Evolutionary conservation across 2,113 vertebrate species (phyloP).

Genomic region (Tragelaphus imberbis): DNA sequence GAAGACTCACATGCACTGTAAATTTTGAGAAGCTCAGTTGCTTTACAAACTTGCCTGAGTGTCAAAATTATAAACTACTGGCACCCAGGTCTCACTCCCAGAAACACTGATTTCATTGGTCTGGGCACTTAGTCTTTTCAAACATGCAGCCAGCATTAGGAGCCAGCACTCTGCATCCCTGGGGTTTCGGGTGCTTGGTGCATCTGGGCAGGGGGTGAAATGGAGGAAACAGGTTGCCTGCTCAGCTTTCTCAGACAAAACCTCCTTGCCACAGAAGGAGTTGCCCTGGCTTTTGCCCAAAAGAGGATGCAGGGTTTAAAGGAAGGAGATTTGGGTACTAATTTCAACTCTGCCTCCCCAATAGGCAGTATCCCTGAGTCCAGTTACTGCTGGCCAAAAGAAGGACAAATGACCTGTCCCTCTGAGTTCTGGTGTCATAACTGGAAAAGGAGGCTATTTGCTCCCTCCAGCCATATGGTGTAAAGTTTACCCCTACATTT

Average conservation of each 20-base stretch:
- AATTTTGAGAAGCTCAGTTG: neutral
- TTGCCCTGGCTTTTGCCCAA: neutral
- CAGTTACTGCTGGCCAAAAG: neutral
- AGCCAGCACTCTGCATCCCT: neutral
- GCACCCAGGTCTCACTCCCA: neutral
- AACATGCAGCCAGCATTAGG: fast-evolving
- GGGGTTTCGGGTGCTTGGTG: too few relatives aligned
- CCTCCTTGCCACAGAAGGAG: neutral
- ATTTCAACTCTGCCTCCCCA: neutral
- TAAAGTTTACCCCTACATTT: neutral
- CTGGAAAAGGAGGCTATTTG: neutral
- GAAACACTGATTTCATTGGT: neutral
- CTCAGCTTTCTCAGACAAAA: neutral
- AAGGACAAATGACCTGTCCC: neutral
- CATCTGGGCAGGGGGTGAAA: neutral
- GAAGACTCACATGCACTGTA: neutral
- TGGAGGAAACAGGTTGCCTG: neutral
- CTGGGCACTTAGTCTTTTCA: neutral
- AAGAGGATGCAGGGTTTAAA: neutral
- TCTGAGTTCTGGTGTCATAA: neutral
- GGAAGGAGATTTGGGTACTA: neutral
- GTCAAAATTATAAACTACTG: neutral
- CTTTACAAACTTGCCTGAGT: neutral
- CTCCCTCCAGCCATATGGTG: neutral
- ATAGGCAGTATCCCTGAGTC: neutral